Base-by-base conservation (phyloP, 1,140 invertebrate species). In the Eupeodes corollae region DNA sequence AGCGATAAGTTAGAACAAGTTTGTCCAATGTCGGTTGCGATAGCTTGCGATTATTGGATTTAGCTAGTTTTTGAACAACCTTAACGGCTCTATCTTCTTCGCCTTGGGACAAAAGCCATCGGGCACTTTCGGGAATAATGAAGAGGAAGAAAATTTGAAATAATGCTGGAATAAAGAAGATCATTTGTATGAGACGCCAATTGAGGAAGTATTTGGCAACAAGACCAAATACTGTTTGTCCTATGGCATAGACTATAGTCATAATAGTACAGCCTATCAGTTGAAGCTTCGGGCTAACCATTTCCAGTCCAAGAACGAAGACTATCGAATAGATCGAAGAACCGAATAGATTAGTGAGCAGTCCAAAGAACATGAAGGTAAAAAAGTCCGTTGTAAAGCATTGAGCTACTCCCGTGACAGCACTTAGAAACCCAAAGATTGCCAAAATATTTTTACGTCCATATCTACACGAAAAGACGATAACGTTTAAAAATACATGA, bases 91-190 rank as follows among this genome's bases (percentile, higher is more conserved):
- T 74, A 1, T 79, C 70, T 34, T 77, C 76, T 51, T 76, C 78
- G 5, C 79, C 77, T 49, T 83, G 79, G 2, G 80, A 78, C 31
- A 88, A 59, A 6, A 87, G 68, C 87, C 87, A 90, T 51, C 85
- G 71, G 13, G 80, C 70, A 19, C 79, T 82, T 63, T 82, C 80
- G 1, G 77, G 73, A 3, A 80, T 49, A 35, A 80, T 56, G 67
- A 77, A 76, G 33, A 75, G 75, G 56, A 80, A 78, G 1, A 74
- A 56, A 6, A 86, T 58, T 9, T 83, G 68, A 2, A 82, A 61
- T 11, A 87, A 56, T 21, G 78, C 79, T 33, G 83, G 80, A 2
- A 70, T 59, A 49, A 87, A 87, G 14, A 83, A 67, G 5, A 82
- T 67, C 38, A 80, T 73, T 10, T 87, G 70, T 11, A 86, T 62